Base-by-base conservation (phyloP, 2,888 invertebrate species). In the Dromius quadrimaculatus region DNA sequence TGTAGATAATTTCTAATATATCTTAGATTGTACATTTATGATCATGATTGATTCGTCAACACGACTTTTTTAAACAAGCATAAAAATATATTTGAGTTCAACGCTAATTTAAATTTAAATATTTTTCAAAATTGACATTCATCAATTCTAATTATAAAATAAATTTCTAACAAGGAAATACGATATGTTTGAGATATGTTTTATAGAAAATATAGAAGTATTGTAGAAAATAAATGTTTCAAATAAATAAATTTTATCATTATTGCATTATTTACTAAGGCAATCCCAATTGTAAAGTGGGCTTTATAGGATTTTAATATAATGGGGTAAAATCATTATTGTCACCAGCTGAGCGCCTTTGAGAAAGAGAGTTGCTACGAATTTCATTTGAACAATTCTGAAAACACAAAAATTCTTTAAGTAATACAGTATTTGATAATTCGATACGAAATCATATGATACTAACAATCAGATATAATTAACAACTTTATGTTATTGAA, bases 191-290 rank as follows among this genome's bases (percentile, higher is more conserved):
- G 32, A 68, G 59, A 68, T 59, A 68, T 59, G 68, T 68, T 23
- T 28, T 66, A 68, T 41, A 43, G 43, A 66, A 68, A 28, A 4
- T 59, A 13, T 45, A 4, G 28, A 41, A n/a, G 32, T 54, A 34
- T 19, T 15, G 34, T 63, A 63, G 9, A 64, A 64, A 64, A 64
- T 64, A 64, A 64, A 64, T 64, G 64, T 50, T 64, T 28, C 19
- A 59, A 59, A 59, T 68, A 68, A 68, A 68, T 68, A 68, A 68
- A 45, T 68, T 41, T 62, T 62, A 22, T 62, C 20, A 43, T 68
- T 59, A 68, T 68, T 68, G 68, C 68, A 59, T 59, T 68, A 68
- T 41, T 32, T 41, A 22, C 68, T 68, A 68, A 68, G 68, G 68
- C 68, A 59, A 23, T 41, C 68, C 59, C 68, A 59, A 43, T 13